Conservation (phyloP, 2,888 invertebrate genomes). For the Agonopterix heracliana region DNA sequence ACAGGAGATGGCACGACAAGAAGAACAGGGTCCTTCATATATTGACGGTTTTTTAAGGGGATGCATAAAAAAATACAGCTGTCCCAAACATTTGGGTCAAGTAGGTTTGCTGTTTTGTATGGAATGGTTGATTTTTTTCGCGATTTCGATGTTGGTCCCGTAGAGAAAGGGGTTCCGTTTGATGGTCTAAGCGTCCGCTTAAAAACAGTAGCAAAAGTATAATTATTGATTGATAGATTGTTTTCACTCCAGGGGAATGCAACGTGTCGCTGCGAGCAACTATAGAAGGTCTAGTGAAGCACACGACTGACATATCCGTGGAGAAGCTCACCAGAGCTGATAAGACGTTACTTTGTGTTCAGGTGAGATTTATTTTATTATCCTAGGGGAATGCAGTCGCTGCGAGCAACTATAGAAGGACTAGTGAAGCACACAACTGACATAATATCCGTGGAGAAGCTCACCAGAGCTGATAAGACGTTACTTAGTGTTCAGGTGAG, state of each 20-base stretch:
- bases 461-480: constrained; percentile 49
- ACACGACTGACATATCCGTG: constrained; percentile 46
- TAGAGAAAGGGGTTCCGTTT: no score
- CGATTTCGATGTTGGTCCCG: no score
- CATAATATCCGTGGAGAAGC: constrained; percentile 49
- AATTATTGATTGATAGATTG: neutral
- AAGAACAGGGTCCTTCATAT: no score
- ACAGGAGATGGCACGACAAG: no score
- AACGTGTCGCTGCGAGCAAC: constrained; percentile 45
- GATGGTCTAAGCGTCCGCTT: no score
- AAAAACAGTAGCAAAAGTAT: no score
- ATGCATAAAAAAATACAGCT: no score
- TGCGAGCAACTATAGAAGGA: constrained; percentile 51
- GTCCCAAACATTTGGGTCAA: no score
- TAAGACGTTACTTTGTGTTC: constrained; percentile 49
- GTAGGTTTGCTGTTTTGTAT: no score
- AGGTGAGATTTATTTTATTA: constrained; percentile 29
- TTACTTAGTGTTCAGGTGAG: constrained; percentile 52
- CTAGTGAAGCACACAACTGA: constrained; percentile 51
- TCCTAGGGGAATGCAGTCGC: constrained; percentile 57
- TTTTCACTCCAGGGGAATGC: constrained; percentile 51
- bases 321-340: constrained; percentile 54
- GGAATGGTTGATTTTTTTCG: no score
- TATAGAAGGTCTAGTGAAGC: constrained; percentile 47
- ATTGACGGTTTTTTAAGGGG: no score